Base-by-base conservation (phyloP, 2,113 vertebrate genomes). In the Alethe diademata region DNA sequence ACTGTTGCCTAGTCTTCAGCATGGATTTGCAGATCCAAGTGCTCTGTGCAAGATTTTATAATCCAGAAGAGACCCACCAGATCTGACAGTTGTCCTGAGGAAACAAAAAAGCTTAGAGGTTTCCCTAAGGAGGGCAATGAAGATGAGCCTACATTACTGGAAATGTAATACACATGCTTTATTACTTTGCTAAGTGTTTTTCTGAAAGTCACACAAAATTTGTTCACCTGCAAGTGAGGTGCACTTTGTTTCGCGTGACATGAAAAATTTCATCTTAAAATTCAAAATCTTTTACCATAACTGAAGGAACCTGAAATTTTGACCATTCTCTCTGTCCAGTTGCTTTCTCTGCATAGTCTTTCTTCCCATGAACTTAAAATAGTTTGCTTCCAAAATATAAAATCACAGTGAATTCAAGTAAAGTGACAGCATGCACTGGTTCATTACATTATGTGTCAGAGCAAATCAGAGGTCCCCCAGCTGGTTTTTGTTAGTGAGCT, bases 371-470 rank as follows among this genome's bases (percentile, higher is more conserved):
- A 90, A 93, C 96, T 88, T 93, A 71, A 94, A 96, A 88, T 29
- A 84, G 85, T 88, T 92, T 73, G 43, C 67, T 92, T 80, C 76
- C 88, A 97, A 95, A 97, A 94, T 28, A 47, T 93, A 90, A 97
- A 95, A 96, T 71, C 93, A 48, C 64, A 16, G 36, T 45, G 90
- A 86, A 88, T 90, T 93, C 85, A 78, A 71, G 92, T 50, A 42
- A 94, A 93, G 86, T 86, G 92, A 86, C 95, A 97, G 96, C 69
- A 11, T 86, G 93, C 82, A 11, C 56, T 31, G 90, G 67, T 96
- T 96, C 94, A 90, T 96, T 95, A 96, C 88, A 71, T 96, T 74
- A 56, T 4, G 19, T 96, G 93, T 95, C 94, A 96, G 90, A 92
- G 40, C 84, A 92, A 92, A 97, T 96, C 96, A 90, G 69, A 78